These are phyloP conservation scores for Petrocephalus microphthalmus DNA, from an alignment of 2,113 vertebrate genomes.

Conservation along the genomic window DNA sequence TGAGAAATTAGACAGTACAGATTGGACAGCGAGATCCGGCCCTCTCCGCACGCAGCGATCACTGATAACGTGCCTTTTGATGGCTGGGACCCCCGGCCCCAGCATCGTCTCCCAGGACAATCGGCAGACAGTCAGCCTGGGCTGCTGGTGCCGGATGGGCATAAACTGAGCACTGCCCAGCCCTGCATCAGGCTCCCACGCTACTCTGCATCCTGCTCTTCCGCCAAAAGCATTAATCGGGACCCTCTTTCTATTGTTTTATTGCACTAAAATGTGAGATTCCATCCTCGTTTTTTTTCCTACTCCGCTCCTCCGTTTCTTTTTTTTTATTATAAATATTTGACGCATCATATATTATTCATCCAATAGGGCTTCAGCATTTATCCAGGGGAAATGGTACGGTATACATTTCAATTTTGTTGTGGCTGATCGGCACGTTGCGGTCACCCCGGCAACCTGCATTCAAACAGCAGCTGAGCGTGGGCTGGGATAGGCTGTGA, in stretches of 20 bases:
- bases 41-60: not conserved
- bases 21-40: not conserved
- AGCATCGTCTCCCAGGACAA: not conserved
- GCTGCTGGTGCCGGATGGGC: not conserved
- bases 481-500: conserved; percentile 34
- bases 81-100: not conserved
- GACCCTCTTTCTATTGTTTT: conserved; percentile 29
- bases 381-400: conserved; percentile 57
- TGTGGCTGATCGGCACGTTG: conserved; percentile 50
- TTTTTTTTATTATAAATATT: conserved; percentile 54
- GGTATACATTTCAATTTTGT: conserved; percentile 56
- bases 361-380: conserved; percentile 53
- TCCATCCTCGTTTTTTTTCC: conserved; percentile 20
- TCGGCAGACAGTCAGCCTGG: not conserved
- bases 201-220: conserved; percentile 13
- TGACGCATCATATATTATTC: conserved; percentile 58
- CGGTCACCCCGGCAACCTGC: conserved; percentile 41
- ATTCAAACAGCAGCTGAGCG: conserved; percentile 40
- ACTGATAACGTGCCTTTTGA: not conserved
- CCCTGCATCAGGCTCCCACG: not conserved
- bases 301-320: conserved; percentile 28
- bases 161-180: not conserved
- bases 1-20: not conserved
- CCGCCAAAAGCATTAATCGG: conserved; percentile 45
- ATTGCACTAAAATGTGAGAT: conserved; percentile 32